phyloP scores from a whole-genome alignment of 2,888 invertebrate genomes.

The Papilio elwesi region DNA sequence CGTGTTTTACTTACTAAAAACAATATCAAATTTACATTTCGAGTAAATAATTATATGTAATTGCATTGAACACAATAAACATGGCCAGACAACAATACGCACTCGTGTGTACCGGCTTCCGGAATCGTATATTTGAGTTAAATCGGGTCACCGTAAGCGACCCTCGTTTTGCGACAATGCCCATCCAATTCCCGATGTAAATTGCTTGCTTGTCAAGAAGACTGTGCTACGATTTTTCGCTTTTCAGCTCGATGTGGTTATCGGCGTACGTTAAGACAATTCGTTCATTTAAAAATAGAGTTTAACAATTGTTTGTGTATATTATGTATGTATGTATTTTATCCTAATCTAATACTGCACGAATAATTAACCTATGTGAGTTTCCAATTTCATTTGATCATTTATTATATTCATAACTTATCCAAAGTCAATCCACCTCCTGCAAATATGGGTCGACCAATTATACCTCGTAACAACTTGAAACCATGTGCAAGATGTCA shows the following conservation, averaged over 20 bases:
- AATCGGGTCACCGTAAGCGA: slow-evolving; percentile 26
- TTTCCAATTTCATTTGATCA: neutral
- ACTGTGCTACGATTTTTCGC: neutral
- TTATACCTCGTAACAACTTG: slow-evolving; percentile 39
- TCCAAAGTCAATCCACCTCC: neutral
- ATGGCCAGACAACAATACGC: slow-evolving; percentile 4
- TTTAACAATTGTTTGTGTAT: no score
- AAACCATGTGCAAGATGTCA: slow-evolving; percentile 47
- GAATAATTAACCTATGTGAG: neutral
- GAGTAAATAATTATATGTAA: neutral
- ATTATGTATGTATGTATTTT: no score
- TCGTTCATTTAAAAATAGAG: no score
- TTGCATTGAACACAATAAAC: slow-evolving; percentile 6
- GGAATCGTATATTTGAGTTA: slow-evolving; percentile 14
- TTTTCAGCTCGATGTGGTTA: neutral
- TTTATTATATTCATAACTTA: neutral
- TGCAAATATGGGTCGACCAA: slow-evolving; percentile 33
- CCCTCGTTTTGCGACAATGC: slow-evolving; percentile 19
- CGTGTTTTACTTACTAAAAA: no score
- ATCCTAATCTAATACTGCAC: no score
- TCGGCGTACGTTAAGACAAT: no score
- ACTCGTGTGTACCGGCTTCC: neutral
- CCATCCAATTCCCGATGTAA: slow-evolving; percentile 30
- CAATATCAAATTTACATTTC: neutral
- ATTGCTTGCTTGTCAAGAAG: slow-evolving; percentile 21